Conservation (phyloP, 2,888 invertebrate genomes). For the Lasius fuliginosus region DNA sequence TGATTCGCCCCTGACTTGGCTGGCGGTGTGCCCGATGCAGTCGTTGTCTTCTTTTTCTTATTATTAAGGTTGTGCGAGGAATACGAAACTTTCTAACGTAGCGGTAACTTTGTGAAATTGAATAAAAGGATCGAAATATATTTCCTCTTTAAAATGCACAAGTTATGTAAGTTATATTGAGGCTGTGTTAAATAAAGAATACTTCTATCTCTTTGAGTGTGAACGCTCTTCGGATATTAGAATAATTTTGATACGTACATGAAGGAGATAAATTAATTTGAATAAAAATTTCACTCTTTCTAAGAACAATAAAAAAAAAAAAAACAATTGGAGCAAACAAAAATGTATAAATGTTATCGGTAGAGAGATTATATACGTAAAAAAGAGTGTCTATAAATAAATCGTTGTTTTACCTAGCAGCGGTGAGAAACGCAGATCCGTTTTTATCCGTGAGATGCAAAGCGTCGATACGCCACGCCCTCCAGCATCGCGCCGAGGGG, state of each 20-base stretch:
- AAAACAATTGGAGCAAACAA: background rate
- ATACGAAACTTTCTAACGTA: constrained; percentile 39
- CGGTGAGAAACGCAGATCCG: background rate
- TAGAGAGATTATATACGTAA: background rate
- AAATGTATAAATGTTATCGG: background rate
- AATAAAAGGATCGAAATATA: constrained; percentile 6
- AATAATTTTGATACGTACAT: background rate
- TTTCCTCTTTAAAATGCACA: background rate
- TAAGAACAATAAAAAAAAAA: background rate
- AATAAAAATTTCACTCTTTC: background rate
- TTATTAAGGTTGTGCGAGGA: constrained; percentile 15
- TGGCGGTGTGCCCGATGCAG: constrained; percentile 47
- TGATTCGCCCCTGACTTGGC: constrained; percentile 39
- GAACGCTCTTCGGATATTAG: background rate
- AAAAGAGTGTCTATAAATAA: constrained; percentile 8
- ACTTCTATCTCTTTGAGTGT: background rate
- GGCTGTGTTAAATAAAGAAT: background rate
- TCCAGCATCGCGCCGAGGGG: background rate
- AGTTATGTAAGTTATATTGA: background rate
- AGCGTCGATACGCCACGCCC: background rate
- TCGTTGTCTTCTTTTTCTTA: constrained; percentile 36
- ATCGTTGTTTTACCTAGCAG: background rate
- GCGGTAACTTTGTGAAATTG: constrained; percentile 22
- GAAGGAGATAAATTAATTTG: background rate
- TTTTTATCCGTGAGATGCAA: background rate